Evolutionary conservation across 2,113 vertebrate species (phyloP).

Genomic region (Lagenorhynchus albirostris): DNA sequence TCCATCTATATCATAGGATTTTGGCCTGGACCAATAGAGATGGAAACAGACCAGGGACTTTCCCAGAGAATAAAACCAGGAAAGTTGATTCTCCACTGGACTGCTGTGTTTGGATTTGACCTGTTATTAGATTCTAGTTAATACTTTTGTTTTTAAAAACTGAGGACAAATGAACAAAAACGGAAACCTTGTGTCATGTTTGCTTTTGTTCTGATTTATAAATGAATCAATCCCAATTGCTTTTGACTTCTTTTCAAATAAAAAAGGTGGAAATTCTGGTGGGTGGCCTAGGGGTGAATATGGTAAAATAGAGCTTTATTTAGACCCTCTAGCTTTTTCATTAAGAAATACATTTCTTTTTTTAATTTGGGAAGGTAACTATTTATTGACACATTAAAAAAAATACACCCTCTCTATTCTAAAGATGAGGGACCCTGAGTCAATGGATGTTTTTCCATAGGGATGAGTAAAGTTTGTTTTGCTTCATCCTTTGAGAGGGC

Average conservation of each 20-base stretch:
- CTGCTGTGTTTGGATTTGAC: conserved; percentile 63
- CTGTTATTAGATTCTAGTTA: conserved; percentile 58
- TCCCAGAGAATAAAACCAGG: conserved; percentile 26
- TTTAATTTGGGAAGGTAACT: conserved; percentile 40
- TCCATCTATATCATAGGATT: background rate
- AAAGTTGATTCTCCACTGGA: background rate
- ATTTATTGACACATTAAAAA: conserved; percentile 29
- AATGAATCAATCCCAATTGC: conserved; percentile 4
- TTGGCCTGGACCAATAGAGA: background rate
- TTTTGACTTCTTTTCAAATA: conserved; percentile 26
- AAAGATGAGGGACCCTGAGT: background rate
- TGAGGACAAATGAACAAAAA: conserved; percentile 67
- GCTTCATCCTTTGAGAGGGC: background rate
- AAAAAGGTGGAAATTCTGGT: conserved; percentile 32
- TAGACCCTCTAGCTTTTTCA: conserved; percentile 33
- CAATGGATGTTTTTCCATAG: background rate
- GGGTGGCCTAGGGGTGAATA: background rate
- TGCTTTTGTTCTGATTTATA: conserved; percentile 60
- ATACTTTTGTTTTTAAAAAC: conserved; percentile 61
- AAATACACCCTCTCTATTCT: background rate
- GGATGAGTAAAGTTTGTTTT: background rate
- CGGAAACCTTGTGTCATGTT: conserved; percentile 46
- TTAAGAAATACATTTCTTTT: conserved; percentile 38
- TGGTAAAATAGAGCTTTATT: conserved; percentile 1
- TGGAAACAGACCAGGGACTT: background rate